Base-by-base conservation (phyloP, 2,113 vertebrate genomes). In the Xiphias gladius region DNA sequence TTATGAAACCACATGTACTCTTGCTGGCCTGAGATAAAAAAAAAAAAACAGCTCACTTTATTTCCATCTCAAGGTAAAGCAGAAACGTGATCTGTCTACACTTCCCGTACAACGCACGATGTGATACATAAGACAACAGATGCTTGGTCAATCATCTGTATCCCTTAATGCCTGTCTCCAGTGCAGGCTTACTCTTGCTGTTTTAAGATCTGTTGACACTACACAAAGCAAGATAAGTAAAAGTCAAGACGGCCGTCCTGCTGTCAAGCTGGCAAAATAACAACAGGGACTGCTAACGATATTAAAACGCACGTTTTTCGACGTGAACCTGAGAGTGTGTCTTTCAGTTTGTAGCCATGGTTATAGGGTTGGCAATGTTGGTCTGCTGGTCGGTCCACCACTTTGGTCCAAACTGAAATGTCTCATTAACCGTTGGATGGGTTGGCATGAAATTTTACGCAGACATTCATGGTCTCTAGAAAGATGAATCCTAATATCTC, bases 1-100 rank as follows among this genome's bases (percentile, higher is more conserved):
- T 55, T 75, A 79, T 72, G 30, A 87, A 86, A 74, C 64, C 66
- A 52, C 59, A 62, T 80, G 62, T 54, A 54, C 54, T 81, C 55
- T 46, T 32, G 6, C 32, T 62, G 26, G 43, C 30, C 46, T 46
- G 55, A 48, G 57, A 75, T 71, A 32, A 79, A 62, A 54, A n/a
- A 52, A 28, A 30, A 63, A 76, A 82, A 39, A 7, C 76, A 79
- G 39, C 64, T 22, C 50, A 41, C 48, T 69, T 62, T 62, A 32
- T 62, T 68, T 5, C 62, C 43, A 62, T 55, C 5, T 77, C n/a
- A 55, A 65, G 74, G 20, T 37, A 11, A 74, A 37, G 58, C 22
- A 74, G 52, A 62, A 67, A 63, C 26, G 14, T 70, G 65, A 70
- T 75, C 32, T 8, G 20, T 64, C 52, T 30, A n/a, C 39, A 28